Evolutionary conservation across 2,113 vertebrate genomes (phyloP), one percentile per base, ranked within the genome.

Genomic region (Paedocypris sp.): DNA sequence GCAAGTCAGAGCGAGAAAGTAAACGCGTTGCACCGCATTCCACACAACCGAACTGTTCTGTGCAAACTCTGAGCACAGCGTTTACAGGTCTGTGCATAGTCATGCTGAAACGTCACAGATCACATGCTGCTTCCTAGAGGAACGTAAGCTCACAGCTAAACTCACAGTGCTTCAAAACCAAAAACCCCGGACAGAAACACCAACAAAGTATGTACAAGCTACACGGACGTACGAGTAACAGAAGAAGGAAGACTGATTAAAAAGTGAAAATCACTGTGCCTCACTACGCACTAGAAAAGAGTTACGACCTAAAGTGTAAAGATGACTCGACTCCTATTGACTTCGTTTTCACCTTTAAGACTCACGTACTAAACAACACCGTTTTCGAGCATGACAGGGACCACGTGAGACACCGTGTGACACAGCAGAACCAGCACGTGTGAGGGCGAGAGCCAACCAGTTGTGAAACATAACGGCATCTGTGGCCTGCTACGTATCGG

Each of bases 111-210:
- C 76, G 73, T 82, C 69, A 80, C 66, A 3, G 31, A 77, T 71
- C 74, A 82, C 91, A 90, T 91, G 90, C 90, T 87, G 43, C 7
- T 64, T 43, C 12, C 50, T 76, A 73, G 52, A 53, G 72, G 59
- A 31, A 78, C 65, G 48, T 69, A 39, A 67, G 72, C 26, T 25
- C 23, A 74, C 69, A 60, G 38, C 62, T 71, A 77, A 66, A 62
- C 29, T 43, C 32, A 1, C 42, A 64, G 54, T 56, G 75, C 59
- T 38, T 73, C 56, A 60, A n/a, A n/a, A n/a, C n/a, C n/a, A n/a
- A n/a, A n/a, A n/a, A 50, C 72, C 58, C 18, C 58, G 52, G 20
- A 10, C 32, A 60, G 73, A 68, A 68, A 64, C 66, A 26, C 13
- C 35, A 66, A 56, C 70, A 69, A 61, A 28, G 10, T 77, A 81